These are phyloP conservation scores for Psittacara wagleri DNA, from an alignment of 2,113 vertebrate genomes.

Conservation along the genomic window DNA sequence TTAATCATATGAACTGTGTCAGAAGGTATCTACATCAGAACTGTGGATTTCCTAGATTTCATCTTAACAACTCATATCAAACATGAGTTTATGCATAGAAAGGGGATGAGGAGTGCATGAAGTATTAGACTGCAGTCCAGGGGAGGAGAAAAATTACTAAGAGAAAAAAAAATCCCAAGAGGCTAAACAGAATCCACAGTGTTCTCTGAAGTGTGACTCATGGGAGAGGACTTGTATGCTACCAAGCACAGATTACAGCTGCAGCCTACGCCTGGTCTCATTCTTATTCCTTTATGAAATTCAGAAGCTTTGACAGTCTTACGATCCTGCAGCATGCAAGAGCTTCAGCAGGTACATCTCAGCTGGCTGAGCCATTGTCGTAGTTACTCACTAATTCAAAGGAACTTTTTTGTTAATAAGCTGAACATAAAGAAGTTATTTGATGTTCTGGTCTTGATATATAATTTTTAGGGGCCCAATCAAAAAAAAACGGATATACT, in stretches of 20 bases:
- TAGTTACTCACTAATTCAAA: not conserved
- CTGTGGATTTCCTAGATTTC: not conserved
- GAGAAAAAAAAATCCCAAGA: not conserved
- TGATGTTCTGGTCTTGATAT: not conserved
- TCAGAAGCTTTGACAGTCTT: conserved; percentile 12
- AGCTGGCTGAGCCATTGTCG: not conserved
- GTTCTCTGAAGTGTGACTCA: conserved; percentile 49
- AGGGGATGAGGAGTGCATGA: not conserved
- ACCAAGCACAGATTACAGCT: conserved; percentile 52
- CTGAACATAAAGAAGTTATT: not conserved
- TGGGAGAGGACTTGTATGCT: conserved; percentile 30
- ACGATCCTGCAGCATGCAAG: not conserved
- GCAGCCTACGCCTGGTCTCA: conserved; percentile 51
- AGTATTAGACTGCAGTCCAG: not conserved
- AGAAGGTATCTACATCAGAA: not conserved
- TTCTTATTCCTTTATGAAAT: conserved; percentile 40
- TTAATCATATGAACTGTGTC: not conserved
- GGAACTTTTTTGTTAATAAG: not conserved
- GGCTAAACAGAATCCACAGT: conserved; percentile 21
- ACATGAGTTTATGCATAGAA: not conserved
- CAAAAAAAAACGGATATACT: not conserved
- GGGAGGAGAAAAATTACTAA: not conserved
- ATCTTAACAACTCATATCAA: not conserved
- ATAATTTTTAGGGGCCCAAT: not conserved
- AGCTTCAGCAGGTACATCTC: conserved; percentile 23